Conservation (phyloP, 2,888 invertebrate species). For the Drosophila tanythrix region DNA sequence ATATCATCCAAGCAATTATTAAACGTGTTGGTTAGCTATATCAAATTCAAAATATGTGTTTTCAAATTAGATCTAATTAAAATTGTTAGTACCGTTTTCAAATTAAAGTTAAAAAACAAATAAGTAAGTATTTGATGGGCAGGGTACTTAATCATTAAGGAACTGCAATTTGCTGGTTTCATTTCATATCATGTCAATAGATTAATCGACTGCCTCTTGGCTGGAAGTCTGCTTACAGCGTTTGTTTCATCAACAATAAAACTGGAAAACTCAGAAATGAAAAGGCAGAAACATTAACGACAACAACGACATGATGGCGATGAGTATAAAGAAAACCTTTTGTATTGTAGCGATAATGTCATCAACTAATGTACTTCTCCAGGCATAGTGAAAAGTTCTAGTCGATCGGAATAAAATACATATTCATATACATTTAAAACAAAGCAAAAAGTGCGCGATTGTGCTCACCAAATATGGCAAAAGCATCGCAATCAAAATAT, state of each 20-base stretch:
- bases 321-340: constrained; percentile 53
- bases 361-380: constrained; percentile 76
- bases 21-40: background rate
- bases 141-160: constrained; percentile 25
- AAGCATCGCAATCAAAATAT: constrained; percentile 37
- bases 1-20: no score
- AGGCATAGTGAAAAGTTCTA: constrained; percentile 76
- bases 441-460: constrained; percentile 16
- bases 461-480: constrained; percentile 9
- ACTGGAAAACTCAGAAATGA: constrained; percentile 48
- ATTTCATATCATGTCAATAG: constrained; percentile 11
- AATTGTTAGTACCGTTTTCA: constrained; percentile 25
- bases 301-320: constrained; percentile 7
- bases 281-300: constrained; percentile 32
- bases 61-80: constrained; percentile 65
- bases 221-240: constrained; percentile 23
- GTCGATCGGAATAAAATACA: constrained; percentile 69
- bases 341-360: constrained; percentile 75
- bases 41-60: constrained; percentile 8
- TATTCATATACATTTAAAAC: constrained; percentile 19
- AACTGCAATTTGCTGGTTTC: constrained; percentile 26
- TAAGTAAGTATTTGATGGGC: constrained; percentile 35
- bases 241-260: constrained; percentile 54
- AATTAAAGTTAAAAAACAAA: constrained; percentile 35
- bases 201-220: constrained; percentile 6